These are phyloP conservation scores for Stigmatopora nigra DNA, from an alignment of 2,113 vertebrate species.

Conservation along the genomic window DNA sequence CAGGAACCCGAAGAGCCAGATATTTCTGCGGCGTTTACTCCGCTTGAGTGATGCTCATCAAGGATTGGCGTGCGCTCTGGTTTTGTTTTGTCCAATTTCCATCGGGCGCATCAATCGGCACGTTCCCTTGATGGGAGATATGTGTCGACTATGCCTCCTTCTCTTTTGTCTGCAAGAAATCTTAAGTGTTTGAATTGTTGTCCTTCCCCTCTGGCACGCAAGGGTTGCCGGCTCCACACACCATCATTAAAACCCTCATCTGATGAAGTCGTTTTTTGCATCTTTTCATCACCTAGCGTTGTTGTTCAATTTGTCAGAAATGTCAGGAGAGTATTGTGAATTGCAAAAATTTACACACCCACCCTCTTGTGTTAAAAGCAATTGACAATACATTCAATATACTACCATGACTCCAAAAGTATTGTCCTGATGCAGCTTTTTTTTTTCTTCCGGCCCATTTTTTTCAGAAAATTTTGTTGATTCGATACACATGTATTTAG, in stretches of 20 bases:
- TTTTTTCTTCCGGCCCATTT: no score
- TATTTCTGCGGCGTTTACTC: conserved; percentile 30
- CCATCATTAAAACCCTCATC: background rate
- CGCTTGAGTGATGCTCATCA: conserved; percentile 12
- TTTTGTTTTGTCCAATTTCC: conserved; percentile 32
- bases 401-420: no score
- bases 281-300: background rate
- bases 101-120: conserved; percentile 25
- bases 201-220: conserved; percentile 27
- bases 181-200: conserved; percentile 37
- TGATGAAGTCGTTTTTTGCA: no score
- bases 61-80: conserved; percentile 1
- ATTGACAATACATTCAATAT: background rate
- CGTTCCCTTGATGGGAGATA: conserved; percentile 34
- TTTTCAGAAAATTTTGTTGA: no score
- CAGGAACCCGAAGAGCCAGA: conserved; percentile 41
- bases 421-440: no score
- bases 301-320: background rate
- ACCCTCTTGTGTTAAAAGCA: background rate
- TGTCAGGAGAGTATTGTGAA: background rate
- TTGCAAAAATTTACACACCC: background rate
- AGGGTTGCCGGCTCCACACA: background rate
- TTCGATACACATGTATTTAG: no score
- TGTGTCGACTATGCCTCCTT: background rate
- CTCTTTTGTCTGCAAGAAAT: conserved; percentile 25